These are phyloP conservation scores for Apis laboriosa DNA, from an alignment of 1,140 invertebrate genomes.

Conservation along the genomic window DNA sequence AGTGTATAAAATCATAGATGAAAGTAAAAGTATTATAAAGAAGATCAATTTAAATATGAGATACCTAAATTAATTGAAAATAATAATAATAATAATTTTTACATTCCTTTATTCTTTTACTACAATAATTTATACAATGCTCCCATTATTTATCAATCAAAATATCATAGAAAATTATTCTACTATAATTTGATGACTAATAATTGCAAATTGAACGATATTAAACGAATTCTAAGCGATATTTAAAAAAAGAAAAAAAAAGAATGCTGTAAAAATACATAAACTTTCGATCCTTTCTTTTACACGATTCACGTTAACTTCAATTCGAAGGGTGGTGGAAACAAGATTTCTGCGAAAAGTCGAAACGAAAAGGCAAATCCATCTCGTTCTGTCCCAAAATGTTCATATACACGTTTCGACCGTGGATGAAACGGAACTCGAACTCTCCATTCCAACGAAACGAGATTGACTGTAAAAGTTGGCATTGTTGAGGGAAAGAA, in stretches of 20 bases:
- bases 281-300: neutral
- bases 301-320: neutral
- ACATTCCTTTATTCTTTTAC: no score
- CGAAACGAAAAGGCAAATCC: slow-evolving; percentile 21
- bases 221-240: neutral
- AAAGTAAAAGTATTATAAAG: no score
- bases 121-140: no score
- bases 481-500: slow-evolving; percentile 22
- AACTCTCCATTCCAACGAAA: slow-evolving; percentile 37
- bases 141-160: no score
- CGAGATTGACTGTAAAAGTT: slow-evolving; percentile 57
- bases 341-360: neutral
- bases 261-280: neutral
- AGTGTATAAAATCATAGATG: no score
- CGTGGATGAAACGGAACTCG: slow-evolving; percentile 18
- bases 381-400: neutral
- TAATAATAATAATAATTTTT: no score
- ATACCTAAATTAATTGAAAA: no score
- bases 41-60: no score
- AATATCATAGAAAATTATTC: no score
- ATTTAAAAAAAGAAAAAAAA: neutral
- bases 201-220: no score
- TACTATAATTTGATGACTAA: no score
- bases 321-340: neutral
- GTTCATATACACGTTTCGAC: neutral